Percentiles rank a stretch among this genome's conserved stretches.
Conservation (phyloP, 2,888 invertebrate species). For the Eupithecia abbreviata region DNA sequence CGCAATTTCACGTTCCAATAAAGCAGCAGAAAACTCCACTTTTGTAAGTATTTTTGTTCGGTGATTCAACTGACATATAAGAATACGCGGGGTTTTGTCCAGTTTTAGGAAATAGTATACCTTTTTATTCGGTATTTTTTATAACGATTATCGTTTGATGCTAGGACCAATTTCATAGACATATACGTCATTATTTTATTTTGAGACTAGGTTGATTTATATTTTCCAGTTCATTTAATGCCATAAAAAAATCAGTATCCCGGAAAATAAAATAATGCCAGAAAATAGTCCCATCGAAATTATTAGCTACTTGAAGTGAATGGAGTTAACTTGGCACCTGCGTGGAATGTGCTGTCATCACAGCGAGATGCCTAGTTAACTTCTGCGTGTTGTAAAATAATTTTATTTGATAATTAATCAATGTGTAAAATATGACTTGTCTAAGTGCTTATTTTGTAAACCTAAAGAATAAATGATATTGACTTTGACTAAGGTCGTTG, state of each 20-base stretch:
- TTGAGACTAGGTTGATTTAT: not conserved
- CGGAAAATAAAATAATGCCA: not conserved
- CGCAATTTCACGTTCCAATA: slow-evolving; percentile 25
- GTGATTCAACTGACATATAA: not conserved
- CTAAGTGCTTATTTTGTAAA: no score
- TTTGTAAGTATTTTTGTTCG: slow-evolving; percentile 12
- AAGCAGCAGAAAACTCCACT: slow-evolving; percentile 16
- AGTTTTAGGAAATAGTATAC: not conserved
- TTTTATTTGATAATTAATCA: no score
- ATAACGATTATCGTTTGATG: not conserved
- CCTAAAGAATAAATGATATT: no score
- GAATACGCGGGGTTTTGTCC: not conserved
- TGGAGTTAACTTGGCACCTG: no score
- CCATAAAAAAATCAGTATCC: not conserved
- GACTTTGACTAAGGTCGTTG: not conserved
- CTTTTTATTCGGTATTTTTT: not conserved
- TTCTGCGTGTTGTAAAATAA: no score
- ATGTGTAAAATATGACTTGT: no score
- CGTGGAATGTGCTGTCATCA: no score
- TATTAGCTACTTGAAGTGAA: not conserved
- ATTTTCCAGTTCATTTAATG: not conserved
- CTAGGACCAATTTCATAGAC: not conserved
- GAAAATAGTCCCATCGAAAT: not conserved
- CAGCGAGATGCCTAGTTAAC: no score
- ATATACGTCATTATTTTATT: no score